phyloP scores from a whole-genome alignment of 2,797 vertebrate species.

The Masticophis lateralis region DNA sequence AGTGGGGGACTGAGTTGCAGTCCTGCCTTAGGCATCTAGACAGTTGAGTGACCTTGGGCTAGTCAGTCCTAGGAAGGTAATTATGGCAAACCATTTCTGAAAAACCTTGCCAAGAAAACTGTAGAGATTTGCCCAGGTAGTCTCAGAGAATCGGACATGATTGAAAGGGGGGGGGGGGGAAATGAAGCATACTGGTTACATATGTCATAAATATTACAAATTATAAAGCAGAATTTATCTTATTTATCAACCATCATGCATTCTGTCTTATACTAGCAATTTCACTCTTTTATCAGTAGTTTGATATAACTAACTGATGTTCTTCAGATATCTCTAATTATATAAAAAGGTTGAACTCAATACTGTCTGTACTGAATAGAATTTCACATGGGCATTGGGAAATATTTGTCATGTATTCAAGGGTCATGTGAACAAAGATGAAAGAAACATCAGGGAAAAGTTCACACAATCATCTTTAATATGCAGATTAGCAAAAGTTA shows the following conservation, averaged over 20 bases:
- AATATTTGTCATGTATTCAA: constrained; percentile 41
- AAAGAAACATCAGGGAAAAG: constrained; percentile 55
- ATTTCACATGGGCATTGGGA: constrained; percentile 52
- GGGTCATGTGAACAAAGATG: constrained; percentile 49
- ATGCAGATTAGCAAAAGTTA: constrained; percentile 54
- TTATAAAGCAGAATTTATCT: background rate
- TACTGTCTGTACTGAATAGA: constrained; percentile 21
- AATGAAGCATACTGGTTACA: background rate
- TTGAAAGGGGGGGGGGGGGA: background rate
- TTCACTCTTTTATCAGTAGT: constrained; percentile 12
- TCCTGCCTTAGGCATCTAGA: background rate
- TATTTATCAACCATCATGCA: constrained; percentile 16
- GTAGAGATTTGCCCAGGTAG: background rate
- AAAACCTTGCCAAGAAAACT: background rate
- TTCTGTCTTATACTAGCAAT: background rate
- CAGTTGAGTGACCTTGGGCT: background rate
- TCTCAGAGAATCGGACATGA: background rate
- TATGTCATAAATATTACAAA: background rate
- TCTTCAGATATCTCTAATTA: constrained; percentile 18
- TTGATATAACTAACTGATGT: background rate
- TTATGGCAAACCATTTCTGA: background rate
- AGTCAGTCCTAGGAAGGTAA: background rate
- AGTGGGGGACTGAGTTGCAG: background rate
- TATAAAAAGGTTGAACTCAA: background rate
- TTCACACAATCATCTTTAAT: constrained; percentile 56